Evolutionary conservation across 37 sponge, comb jelly and placozoan species (phyloP).

Genomic region (Beroe ovata): DNA sequence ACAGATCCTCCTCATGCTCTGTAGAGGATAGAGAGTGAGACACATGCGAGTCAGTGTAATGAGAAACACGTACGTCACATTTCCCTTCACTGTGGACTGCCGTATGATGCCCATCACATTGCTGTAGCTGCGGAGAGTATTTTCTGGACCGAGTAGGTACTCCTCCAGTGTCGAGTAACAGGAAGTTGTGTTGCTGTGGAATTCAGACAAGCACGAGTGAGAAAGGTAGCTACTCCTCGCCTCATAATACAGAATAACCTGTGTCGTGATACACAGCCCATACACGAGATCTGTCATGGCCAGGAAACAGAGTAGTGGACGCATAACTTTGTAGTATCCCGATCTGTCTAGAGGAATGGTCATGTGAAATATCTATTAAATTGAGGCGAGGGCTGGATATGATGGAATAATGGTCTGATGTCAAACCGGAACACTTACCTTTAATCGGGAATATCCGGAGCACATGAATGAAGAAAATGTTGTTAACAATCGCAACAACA

Average conservation of each 20-base stretch:
- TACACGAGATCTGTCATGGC: neutral
- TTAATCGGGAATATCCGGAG: neutral
- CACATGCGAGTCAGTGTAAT: neutral
- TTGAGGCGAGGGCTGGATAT: neutral
- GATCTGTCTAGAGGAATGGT: neutral
- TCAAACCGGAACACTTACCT: neutral
- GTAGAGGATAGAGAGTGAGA: neutral
- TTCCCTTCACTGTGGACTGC: neutral
- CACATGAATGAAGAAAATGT: constrained; percentile 10
- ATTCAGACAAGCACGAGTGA: neutral
- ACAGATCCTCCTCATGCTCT: neutral
- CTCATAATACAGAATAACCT: neutral
- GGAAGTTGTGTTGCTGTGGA: neutral
- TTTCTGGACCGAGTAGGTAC: neutral
- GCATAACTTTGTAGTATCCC: neutral
- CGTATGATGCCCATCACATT: neutral
- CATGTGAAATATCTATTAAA: neutral
- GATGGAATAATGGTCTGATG: neutral
- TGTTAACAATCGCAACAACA: neutral
- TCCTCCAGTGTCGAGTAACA: neutral
- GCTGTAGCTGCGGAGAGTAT: neutral
- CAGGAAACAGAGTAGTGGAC: neutral
- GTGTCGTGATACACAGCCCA: constrained; percentile 1
- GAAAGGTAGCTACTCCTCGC: neutral
- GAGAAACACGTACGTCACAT: neutral